Conservation (phyloP, 2,888 invertebrate genomes). For the Himalopsyche japonica region DNA sequence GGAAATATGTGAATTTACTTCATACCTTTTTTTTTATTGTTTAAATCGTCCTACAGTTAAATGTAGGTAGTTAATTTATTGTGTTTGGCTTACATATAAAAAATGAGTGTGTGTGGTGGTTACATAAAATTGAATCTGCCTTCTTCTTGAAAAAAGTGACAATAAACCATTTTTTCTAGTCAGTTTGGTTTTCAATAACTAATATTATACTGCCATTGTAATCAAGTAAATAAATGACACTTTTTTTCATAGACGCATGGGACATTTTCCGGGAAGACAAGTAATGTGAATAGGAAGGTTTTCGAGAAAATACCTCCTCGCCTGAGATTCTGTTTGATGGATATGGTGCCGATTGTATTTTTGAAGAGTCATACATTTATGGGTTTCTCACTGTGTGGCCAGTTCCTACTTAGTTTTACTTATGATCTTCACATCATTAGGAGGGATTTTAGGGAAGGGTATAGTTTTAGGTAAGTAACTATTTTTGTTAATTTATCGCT, state of each 20-base stretch:
- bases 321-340: constrained; percentile 65
- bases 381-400: constrained; percentile 94
- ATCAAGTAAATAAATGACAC: no score
- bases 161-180: no score
- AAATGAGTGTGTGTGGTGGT: no score
- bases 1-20: no score
- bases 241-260: constrained; percentile 54
- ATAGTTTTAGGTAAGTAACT: constrained; percentile 64
- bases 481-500: background rate
- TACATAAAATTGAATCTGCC: no score
- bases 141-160: no score
- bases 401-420: constrained; percentile 89
- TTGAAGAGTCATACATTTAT: constrained; percentile 84
- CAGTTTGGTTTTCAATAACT: no score
- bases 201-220: no score
- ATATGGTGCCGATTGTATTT: constrained; percentile 62
- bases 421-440: constrained; percentile 60
- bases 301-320: constrained; percentile 63
- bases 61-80: no score
- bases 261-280: constrained; percentile 54
- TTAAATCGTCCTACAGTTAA: no score
- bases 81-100: no score
- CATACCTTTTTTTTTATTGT: no score
- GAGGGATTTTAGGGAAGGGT: constrained; percentile 62
- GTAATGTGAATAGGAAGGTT: constrained; percentile 54